phyloP scores from a whole-genome alignment of 2,888 invertebrate genomes.

The Crematogaster levior region DNA sequence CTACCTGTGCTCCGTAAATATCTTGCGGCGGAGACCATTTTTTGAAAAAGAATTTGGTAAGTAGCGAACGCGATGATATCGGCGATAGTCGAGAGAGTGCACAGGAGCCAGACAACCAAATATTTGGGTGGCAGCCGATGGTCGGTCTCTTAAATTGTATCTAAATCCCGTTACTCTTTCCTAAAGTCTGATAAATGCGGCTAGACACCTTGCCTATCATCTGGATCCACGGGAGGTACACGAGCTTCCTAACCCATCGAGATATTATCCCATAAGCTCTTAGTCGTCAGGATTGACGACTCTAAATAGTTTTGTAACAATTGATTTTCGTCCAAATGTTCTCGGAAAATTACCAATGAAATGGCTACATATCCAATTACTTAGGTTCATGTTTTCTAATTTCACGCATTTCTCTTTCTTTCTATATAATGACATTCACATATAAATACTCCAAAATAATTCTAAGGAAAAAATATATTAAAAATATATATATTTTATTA shows the following conservation, averaged over 20 bases:
- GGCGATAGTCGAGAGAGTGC: slow-evolving; percentile 26
- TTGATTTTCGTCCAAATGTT: background rate
- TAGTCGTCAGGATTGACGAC: background rate
- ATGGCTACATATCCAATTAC: background rate
- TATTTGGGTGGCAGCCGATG: slow-evolving; percentile 65
- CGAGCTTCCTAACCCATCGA: slow-evolving; percentile 45
- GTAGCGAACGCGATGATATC: slow-evolving; percentile 5
- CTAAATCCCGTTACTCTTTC: slow-evolving; percentile 70
- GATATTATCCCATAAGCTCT: slow-evolving; percentile 41
- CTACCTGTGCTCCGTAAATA: slow-evolving; percentile 55
- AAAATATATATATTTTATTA: background rate
- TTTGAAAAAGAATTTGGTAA: slow-evolving; percentile 43
- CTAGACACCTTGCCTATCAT: slow-evolving; percentile 76
- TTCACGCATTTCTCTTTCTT: background rate
- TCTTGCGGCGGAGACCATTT: slow-evolving; percentile 21
- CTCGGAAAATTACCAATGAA: background rate
- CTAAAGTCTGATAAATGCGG: slow-evolving; percentile 56
- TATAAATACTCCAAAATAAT: background rate
- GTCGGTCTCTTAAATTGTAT: slow-evolving; percentile 58
- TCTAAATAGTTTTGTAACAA: background rate
- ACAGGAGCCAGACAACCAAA: slow-evolving; percentile 52
- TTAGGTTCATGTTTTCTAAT: background rate
- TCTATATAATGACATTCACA: background rate
- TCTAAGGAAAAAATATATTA: background rate
- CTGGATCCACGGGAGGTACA: slow-evolving; percentile 72